Base-by-base conservation (phyloP, 2,797 vertebrate genomes). In the Hippopotamyrus pictus region DNA sequence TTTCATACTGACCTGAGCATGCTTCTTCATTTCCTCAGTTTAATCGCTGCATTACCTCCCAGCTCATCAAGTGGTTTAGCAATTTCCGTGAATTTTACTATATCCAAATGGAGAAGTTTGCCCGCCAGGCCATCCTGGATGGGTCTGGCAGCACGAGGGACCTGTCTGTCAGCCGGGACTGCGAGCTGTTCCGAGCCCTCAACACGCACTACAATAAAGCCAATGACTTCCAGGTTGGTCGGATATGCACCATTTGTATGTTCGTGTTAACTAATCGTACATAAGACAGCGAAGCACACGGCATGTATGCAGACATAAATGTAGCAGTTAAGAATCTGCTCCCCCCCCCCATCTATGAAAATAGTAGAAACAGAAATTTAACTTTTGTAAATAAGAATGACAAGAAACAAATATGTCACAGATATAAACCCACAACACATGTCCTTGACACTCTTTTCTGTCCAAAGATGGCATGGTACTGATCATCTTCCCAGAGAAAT, bases 21-120 rank as follows among this genome's bases (percentile, higher is more conserved):
- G 69, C 0, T 79, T 84, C 85, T 19, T 89, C 51, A 88, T 0
- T 2, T 88, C 90, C 50, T 90, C 95, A 99, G 98, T 98, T 99
- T 94, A 98, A 96, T 7, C 97, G 98, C 92, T 98, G 97, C 92
- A 96, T 97, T 93, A 97, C 97, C 89, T 99, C 98, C 46, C 98
- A 99, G 96, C 97, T 99, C 93, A 98, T 98, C 96, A 99, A 99
- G 93, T 99, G 98, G 98, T 99, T 99, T 96, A 99, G 98, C 93
- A 99, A 99, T 94, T 99, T 99, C 93, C 96, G 98, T 5, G 98
- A 99, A 95, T 99, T 98, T 92, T 99, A 97, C 95, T 99, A 99
- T 92, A 99, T 99, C 95, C 98, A 99, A 94, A 98, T 98, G 96
- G 98, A 99, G 94, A 99, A 98, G 94, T 97, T 95, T 62, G 97